Evolutionary conservation across 2,797 vertebrate species (phyloP), one percentile per base, ranked within the genome.

Genomic region (Lacerta bilineata): DNA sequence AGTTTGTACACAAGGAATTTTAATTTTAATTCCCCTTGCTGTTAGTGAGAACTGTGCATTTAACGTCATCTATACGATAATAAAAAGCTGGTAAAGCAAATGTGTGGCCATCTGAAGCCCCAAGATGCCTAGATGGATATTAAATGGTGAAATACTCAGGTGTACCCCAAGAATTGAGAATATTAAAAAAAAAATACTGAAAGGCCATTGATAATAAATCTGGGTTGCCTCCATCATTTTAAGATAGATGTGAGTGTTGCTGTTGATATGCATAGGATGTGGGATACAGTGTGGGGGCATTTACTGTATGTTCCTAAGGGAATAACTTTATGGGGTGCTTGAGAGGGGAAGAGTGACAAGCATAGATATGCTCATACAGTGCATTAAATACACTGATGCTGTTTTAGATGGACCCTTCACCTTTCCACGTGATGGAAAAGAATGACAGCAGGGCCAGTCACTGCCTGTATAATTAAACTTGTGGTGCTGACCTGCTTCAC

Each of bases 1-100:
- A 55, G 64, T 80, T 87, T 29, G 27, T 79, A 90, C 79, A 83
- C 79, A 85, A 50, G 50, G 64, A 88, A 90, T 85, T 72, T 90
- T 78, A 85, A 91, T 86, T 84, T 89, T 55, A 50, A 0, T 87
- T 91, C 43, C 74, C 18, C 10, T 76, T 87, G 39, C 39, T 88
- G 11, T 82, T 87, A 90, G 91, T 68, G 18, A 92, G 74, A 91
- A 55, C 1, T 46, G 25, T 36, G 29, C 43, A 77, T 91, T 86
- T 91, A 76, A 89, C 88, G 91, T 89, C 88, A 83, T 80, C 83
- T 85, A 61, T 9, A 71, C 5, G 1, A 0, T 88, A 89, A 76
- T 82, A 91, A 79, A 68, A 85, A 86, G 18, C 64, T 74, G 80
- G 27, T 72, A 87, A 36, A 13, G 29, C 39, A 89, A 87, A 86